Conservation (phyloP, 1,140 invertebrate genomes). For the Anadara kagoshimensis region DNA sequence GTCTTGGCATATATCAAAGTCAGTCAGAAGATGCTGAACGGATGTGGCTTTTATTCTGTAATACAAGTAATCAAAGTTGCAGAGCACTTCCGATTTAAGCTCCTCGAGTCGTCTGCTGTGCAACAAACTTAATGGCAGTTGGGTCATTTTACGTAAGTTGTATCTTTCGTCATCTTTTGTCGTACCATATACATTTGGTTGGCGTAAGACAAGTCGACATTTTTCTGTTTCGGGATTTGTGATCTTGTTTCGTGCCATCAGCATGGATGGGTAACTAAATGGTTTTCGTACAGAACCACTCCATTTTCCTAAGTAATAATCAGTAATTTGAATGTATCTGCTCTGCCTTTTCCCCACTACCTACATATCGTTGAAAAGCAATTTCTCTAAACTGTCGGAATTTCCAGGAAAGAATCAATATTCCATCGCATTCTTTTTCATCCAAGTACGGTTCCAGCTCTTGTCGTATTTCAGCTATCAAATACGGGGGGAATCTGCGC, state of each 20-base stretch:
- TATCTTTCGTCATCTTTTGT: slow-evolving; percentile 35
- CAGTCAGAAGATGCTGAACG: slow-evolving; percentile 55
- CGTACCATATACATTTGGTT: slow-evolving; percentile 89
- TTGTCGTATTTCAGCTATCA: slow-evolving; percentile 78
- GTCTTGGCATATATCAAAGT: slow-evolving; percentile 77
- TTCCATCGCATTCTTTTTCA: slow-evolving; percentile 90
- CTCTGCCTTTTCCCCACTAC: slow-evolving; percentile 88
- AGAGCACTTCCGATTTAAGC: slow-evolving; percentile 51
- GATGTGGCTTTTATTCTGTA: slow-evolving; percentile 55
- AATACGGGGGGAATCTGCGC: slow-evolving; percentile 54
- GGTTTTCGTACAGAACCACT: slow-evolving; percentile 90
- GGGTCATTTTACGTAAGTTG: slow-evolving; percentile 60
- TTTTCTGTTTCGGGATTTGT: slow-evolving; percentile 90
- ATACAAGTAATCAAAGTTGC: slow-evolving; percentile 62
- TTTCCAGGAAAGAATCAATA: slow-evolving; percentile 60
- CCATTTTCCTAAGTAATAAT: slow-evolving; percentile 97
- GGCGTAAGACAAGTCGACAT: slow-evolving; percentile 94
- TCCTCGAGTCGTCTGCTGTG: slow-evolving; percentile 44
- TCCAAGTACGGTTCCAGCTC: slow-evolving; percentile 97
- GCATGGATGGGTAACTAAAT: slow-evolving; percentile 96
- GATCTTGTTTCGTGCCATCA: slow-evolving; percentile 70
- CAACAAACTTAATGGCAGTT: slow-evolving; percentile 54
- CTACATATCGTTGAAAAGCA: slow-evolving; percentile 91
- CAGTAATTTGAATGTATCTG: slow-evolving; percentile 97
- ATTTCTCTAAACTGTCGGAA: slow-evolving; percentile 50